These are phyloP conservation scores for Silurus lanzhouensis DNA, from an alignment of 2,797 vertebrate species.

Conservation along the genomic window DNA sequence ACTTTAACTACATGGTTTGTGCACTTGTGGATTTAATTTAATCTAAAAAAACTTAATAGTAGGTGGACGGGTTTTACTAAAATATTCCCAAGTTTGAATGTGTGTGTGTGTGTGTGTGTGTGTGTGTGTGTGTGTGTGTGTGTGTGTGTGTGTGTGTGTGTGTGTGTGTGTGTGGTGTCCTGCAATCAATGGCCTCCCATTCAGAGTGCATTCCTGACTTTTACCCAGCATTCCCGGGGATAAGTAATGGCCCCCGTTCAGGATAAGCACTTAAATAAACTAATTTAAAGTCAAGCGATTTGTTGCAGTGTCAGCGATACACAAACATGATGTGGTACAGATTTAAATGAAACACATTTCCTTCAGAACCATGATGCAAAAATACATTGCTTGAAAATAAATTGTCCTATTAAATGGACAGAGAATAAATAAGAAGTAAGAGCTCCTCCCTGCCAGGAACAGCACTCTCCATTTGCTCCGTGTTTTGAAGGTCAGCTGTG, in stretches of 20 bases:
- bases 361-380: too few relatives aligned
- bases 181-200: neutral
- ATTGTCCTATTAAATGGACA: neutral
- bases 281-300: too few relatives aligned
- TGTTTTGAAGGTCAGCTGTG: slow-evolving; percentile 38
- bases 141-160: neutral
- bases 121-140: neutral
- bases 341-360: too few relatives aligned
- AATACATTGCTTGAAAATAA: neutral
- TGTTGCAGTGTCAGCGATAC: too few relatives aligned
- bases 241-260: neutral
- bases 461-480: slow-evolving; percentile 15
- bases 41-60: neutral
- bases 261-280: neutral
- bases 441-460: neutral
- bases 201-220: neutral
- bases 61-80: neutral
- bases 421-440: neutral
- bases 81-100: neutral
- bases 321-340: too few relatives aligned
- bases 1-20: too few relatives aligned
- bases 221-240: neutral
- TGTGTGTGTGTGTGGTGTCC: neutral
- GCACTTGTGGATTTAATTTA: too few relatives aligned
- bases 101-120: neutral